phyloP scores from a whole-genome alignment of 1,140 invertebrate genomes.

The Drosophila punjabiensis region DNA sequence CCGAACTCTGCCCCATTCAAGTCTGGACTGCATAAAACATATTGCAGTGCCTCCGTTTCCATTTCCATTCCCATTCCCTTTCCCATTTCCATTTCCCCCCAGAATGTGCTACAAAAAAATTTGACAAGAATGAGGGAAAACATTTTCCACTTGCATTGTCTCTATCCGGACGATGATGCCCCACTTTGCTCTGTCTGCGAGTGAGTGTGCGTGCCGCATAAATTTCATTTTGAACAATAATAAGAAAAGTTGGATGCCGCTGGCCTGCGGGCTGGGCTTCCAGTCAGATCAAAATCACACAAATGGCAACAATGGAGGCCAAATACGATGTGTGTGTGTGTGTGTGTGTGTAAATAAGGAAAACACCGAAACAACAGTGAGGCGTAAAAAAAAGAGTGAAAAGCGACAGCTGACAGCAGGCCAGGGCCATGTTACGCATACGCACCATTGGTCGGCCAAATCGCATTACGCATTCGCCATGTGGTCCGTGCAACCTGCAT shows the following conservation, averaged over 20 bases:
- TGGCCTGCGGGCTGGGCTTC: slow-evolving; percentile 56
- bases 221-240: slow-evolving; percentile 75
- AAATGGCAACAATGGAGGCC: slow-evolving; percentile 39
- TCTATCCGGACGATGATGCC: slow-evolving; percentile 52
- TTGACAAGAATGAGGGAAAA: slow-evolving; percentile 32
- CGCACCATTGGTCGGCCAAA: slow-evolving; percentile 59
- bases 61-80: slow-evolving; percentile 3
- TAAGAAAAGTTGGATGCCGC: slow-evolving; percentile 76
- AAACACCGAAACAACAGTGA: slow-evolving; percentile 38
- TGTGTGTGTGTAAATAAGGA: slow-evolving; percentile 28
- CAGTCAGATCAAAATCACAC: slow-evolving; percentile 58
- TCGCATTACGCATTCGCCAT: slow-evolving; percentile 52
- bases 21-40: not conserved
- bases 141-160: slow-evolving; percentile 67
- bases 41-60: slow-evolving; percentile 19
- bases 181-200: slow-evolving; percentile 56
- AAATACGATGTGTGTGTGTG: slow-evolving; percentile 11
- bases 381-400: slow-evolving; percentile 9
- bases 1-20: not conserved
- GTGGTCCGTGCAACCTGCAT: slow-evolving; percentile 18
- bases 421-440: slow-evolving; percentile 57
- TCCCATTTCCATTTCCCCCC: slow-evolving; percentile 13
- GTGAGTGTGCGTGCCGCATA: slow-evolving; percentile 41
- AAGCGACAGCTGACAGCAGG: slow-evolving; percentile 20
- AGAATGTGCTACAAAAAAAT: slow-evolving; percentile 27